A percentile compares a stretch with the other conserved stretches of the same genome.
Evolutionary conservation across 2,888 invertebrate species (phyloP).

Genomic region (Digitonthophagus gazella): DNA sequence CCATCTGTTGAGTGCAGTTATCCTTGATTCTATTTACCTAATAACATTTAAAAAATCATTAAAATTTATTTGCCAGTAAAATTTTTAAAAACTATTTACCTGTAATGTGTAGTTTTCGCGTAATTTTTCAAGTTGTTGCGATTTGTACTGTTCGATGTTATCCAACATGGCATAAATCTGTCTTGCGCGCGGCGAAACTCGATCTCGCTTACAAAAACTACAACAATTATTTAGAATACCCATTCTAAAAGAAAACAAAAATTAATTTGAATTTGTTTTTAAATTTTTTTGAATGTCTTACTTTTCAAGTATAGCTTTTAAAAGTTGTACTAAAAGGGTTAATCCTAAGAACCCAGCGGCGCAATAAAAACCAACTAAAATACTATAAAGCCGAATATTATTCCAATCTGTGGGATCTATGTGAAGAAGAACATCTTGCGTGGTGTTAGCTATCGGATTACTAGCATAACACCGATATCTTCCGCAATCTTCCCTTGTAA

Average conservation of each 20-base stretch:
- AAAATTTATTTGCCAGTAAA: no score
- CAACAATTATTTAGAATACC: constrained; percentile 70
- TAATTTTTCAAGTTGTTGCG: constrained; percentile 81
- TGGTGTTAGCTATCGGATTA: constrained; percentile 78
- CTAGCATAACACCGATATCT: constrained; percentile 82
- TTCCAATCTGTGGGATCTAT: constrained; percentile 85
- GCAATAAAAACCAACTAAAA: constrained; percentile 76
- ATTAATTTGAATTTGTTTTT: not conserved
- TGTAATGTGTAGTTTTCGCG: constrained; percentile 91
- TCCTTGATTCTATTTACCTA: constrained; percentile 85
- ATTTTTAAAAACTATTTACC: constrained; percentile 56
- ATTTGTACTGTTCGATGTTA: constrained; percentile 86
- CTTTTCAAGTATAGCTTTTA: constrained; percentile 70
- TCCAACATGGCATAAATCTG: constrained; percentile 87
- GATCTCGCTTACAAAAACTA: constrained; percentile 69
- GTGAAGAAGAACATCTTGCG: constrained; percentile 72
- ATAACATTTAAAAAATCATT: not conserved
- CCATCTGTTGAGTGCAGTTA: constrained; percentile 91
- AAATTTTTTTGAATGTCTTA: constrained; percentile 48
- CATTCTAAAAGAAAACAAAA: constrained; percentile 57
- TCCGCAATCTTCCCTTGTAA: constrained; percentile 78
- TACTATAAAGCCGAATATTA: constrained; percentile 79
- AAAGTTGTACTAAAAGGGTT: constrained; percentile 75
- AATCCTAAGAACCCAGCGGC: constrained; percentile 77
- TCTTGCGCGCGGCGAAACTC: constrained; percentile 73